These are phyloP conservation scores for Polyommatus icarus DNA, from an alignment of 2,888 invertebrate genomes.

Conservation along the genomic window DNA sequence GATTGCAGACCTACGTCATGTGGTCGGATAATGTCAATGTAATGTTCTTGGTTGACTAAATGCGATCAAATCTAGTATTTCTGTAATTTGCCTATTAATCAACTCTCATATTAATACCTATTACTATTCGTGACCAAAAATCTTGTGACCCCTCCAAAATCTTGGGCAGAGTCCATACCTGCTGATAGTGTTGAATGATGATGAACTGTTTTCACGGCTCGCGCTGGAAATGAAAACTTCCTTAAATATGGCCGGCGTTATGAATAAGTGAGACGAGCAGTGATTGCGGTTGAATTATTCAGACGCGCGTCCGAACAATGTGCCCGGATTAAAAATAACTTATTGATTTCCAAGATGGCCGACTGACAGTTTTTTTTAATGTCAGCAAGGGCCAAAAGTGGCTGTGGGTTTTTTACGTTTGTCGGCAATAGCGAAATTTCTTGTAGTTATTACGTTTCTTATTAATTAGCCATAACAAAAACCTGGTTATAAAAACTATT, in stretches of 20 bases:
- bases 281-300: constrained; percentile 76
- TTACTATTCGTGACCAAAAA: too few relatives aligned
- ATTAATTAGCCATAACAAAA: too few relatives aligned
- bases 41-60: too few relatives aligned
- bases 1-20: too few relatives aligned
- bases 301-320: constrained; percentile 41
- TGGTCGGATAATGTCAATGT: too few relatives aligned
- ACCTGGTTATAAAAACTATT: too few relatives aligned
- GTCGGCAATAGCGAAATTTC: not conserved
- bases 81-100: too few relatives aligned
- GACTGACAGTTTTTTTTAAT: not conserved
- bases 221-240: constrained; percentile 21
- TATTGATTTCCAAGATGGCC: constrained; percentile 17
- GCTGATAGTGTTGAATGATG: not conserved
- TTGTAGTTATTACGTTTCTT: too few relatives aligned
- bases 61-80: too few relatives aligned
- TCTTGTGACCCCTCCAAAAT: too few relatives aligned
- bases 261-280: constrained; percentile 73
- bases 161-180: too few relatives aligned
- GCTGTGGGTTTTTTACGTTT: not conserved
- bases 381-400: not conserved
- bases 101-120: too few relatives aligned
- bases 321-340: constrained; percentile 10
- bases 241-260: constrained; percentile 44
- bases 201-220: constrained; percentile 15